phyloP scores from a whole-genome alignment of 2,797 vertebrate species.

The Peromyscus melanophrys region DNA sequence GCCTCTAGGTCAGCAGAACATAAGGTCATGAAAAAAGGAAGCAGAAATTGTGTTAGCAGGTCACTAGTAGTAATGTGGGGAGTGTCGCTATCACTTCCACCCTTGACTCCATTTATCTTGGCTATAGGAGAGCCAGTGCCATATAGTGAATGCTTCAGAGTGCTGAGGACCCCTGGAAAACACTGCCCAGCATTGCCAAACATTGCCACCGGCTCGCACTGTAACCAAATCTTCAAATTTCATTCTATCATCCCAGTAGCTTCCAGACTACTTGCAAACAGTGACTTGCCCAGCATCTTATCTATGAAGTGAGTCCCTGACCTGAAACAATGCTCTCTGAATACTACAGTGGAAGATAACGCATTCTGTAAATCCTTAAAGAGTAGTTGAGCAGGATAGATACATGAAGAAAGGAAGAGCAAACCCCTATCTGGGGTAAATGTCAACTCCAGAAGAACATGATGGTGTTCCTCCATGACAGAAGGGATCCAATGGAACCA shows the following conservation, averaged over 20 bases:
- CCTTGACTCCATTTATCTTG: neutral
- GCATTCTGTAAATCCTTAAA: neutral
- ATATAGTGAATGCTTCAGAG: neutral
- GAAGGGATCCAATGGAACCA: neutral
- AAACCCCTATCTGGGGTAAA: neutral
- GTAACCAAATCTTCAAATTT: neutral
- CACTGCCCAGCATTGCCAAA: neutral
- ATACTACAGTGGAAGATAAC: neutral
- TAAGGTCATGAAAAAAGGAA: constrained; percentile 65
- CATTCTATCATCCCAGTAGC: neutral
- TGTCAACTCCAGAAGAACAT: neutral
- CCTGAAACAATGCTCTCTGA: neutral
- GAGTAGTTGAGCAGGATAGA: neutral
- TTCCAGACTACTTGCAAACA: neutral
- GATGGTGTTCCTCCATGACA: neutral
- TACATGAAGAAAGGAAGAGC: neutral
- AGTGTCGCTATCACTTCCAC: neutral
- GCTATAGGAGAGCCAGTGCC: neutral
- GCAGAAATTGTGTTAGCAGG: neutral
- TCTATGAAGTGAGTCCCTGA: neutral
- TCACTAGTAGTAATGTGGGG: neutral
- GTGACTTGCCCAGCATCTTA: neutral
- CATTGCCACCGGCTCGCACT: neutral
- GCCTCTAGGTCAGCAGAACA: constrained; percentile 28
- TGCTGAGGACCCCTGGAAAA: neutral